Percentiles rank a stretch among this genome's conserved stretches.
These are phyloP conservation scores for Therioaphis trifolii DNA, from an alignment of 2,888 invertebrate species.

Conservation along the genomic window DNA sequence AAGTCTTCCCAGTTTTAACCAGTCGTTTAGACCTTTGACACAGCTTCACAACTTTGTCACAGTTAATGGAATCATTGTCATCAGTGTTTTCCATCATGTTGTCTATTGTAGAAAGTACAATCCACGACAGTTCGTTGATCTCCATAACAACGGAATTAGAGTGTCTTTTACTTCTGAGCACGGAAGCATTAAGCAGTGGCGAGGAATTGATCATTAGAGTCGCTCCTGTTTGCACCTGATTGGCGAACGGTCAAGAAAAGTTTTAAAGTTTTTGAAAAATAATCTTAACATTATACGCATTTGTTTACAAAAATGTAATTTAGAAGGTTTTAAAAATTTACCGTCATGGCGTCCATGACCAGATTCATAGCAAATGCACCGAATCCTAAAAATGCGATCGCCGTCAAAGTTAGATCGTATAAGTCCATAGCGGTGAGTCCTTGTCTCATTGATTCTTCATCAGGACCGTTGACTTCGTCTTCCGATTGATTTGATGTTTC, in stretches of 20 bases:
- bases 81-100: conserved; percentile 30
- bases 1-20: conserved; percentile 33
- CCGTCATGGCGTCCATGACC: conserved; percentile 53
- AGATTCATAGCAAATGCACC: conserved; percentile 54
- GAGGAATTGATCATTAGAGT: conserved; percentile 24
- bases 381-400: conserved; percentile 55
- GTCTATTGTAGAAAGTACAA: conserved; percentile 16
- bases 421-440: conserved; percentile 39
- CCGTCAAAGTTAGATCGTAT: conserved; percentile 48
- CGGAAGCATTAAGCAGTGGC: neutral
- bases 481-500: neutral
- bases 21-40: conserved; percentile 34
- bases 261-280: no score
- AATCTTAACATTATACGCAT: no score
- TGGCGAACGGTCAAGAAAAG: neutral
- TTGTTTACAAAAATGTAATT: no score
- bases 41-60: conserved; percentile 6
- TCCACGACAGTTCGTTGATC: conserved; percentile 50
- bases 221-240: conserved; percentile 32
- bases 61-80: conserved; percentile 15
- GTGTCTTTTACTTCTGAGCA: conserved; percentile 15
- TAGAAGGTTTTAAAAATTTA: neutral
- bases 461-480: neutral
- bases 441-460: neutral
- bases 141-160: neutral